These are phyloP conservation scores for Stratiomys singularior DNA, from an alignment of 2,888 invertebrate species.

Conservation along the genomic window DNA sequence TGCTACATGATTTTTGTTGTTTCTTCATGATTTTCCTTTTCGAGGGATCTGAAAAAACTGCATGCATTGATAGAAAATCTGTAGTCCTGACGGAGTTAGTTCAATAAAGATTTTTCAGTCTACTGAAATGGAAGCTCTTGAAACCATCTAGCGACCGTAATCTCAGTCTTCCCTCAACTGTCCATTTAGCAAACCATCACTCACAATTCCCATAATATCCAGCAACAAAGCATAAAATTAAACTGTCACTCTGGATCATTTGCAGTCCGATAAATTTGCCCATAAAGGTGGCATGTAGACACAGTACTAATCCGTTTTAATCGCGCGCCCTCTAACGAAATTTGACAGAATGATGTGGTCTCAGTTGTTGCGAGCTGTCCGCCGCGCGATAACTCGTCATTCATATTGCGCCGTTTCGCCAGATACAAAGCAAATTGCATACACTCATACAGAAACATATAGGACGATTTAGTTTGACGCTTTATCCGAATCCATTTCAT, in stretches of 20 bases:
- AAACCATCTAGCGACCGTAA: background rate
- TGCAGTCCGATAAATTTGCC: slow-evolving; percentile 65
- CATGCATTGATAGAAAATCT: no score
- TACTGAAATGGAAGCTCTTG: no score
- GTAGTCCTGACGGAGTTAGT: no score
- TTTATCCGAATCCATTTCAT: no score
- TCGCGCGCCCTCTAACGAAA: slow-evolving; percentile 13
- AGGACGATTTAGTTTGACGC: no score
- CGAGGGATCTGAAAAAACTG: no score
- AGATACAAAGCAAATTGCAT: background rate
- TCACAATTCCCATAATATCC: background rate
- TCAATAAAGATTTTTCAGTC: no score
- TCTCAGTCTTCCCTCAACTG: background rate
- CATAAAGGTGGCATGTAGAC: slow-evolving; percentile 43
- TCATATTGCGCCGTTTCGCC: background rate
- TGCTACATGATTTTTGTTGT: no score
- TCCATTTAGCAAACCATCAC: slow-evolving; percentile 4
- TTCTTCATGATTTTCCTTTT: no score
- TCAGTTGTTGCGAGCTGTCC: background rate
- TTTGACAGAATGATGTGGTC: slow-evolving; percentile 6
- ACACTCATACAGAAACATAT: no score
- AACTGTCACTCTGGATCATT: slow-evolving; percentile 66
- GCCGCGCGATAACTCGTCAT: background rate
- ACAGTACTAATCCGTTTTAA: slow-evolving; percentile 42
- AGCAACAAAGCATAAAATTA: slow-evolving; percentile 65